Evolutionary conservation across 2,113 vertebrate species (phyloP), one percentile per base, ranked within the genome.

Genomic region (Peromyscus californicus): DNA sequence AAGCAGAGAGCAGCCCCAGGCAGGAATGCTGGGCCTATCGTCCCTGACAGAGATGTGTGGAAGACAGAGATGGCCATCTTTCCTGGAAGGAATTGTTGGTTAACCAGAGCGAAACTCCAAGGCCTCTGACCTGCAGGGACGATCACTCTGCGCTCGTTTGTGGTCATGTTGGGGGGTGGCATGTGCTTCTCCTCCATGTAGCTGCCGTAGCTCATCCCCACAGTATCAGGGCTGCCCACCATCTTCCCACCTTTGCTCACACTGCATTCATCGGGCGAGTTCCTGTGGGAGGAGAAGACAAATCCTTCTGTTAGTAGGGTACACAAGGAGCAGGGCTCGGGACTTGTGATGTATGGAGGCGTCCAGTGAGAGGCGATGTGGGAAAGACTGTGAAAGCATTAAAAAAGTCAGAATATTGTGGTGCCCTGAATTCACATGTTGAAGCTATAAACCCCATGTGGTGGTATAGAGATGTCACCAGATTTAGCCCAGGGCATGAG

Each of bases 121-220:
- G 61, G 19, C n/a, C 4, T 96, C 98, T 99, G 78, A 99, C 99
- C 99, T 99, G 99, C 99, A 24, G 99, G 99, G 59, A 99, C 99
- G 80, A 99, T 99, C 92, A 99, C 99, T 95, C 99, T 98, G 90
- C 99, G 98, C 95, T 99, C 99, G 2, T 98, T 99, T 72, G 99
- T 99, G 72, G 99, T 99, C 99, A 99, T 99, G 98, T 99, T 99
- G 7, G 99, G 99, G 84, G 99, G 99, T 1, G 98, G 98, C n/a
- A 99, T 90, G 9, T 99, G 99, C 93, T 99, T 99, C 97, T 99
- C 99, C 98, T 99, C 99, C 98, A 99, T 98, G 98, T 99, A 99
- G 98, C 96, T 99, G 97, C 99, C 98, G 78, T 99, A 99, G 98
- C 91, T 99, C 98, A 99, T 99, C 48, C 99, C 99, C 24, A 99